A percentile compares a stretch with the other conserved stretches of the same genome.
Evolutionary conservation across 2,113 vertebrate species (phyloP).

Genomic region (Oenanthe melanoleuca): DNA sequence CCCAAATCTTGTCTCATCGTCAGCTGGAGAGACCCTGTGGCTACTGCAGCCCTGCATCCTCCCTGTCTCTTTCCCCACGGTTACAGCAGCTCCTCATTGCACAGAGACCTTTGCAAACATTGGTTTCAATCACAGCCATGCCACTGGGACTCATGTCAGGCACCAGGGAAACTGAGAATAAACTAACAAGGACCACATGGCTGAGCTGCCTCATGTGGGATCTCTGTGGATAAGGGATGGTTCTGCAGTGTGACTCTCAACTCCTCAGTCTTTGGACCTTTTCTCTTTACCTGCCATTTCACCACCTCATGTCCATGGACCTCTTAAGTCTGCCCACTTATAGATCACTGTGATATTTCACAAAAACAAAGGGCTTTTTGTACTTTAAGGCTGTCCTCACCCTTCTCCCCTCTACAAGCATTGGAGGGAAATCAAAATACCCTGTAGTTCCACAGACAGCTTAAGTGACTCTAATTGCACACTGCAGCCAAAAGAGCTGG

Average conservation of each 20-base stretch:
- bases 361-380: background rate
- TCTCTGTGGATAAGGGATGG: background rate
- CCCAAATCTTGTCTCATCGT: background rate
- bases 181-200: background rate
- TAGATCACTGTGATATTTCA: background rate
- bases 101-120: background rate
- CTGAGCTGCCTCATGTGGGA: background rate
- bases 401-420: background rate
- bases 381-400: background rate
- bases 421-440: background rate
- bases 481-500: background rate
- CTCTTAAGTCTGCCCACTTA: background rate
- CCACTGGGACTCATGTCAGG: rapidly evolving
- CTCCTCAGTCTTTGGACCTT: background rate
- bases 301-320: background rate
- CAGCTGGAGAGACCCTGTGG: background rate
- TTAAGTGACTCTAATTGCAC: background rate
- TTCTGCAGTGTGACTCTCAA: background rate
- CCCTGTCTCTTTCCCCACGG: background rate
- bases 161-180: background rate
- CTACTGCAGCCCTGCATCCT: background rate
- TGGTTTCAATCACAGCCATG: rapidly evolving
- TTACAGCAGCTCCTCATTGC: background rate
- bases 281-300: background rate
- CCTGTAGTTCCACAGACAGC: background rate